phyloP scores from a whole-genome alignment of 2,888 invertebrate species.

The Schizotus pectinicornis region DNA sequence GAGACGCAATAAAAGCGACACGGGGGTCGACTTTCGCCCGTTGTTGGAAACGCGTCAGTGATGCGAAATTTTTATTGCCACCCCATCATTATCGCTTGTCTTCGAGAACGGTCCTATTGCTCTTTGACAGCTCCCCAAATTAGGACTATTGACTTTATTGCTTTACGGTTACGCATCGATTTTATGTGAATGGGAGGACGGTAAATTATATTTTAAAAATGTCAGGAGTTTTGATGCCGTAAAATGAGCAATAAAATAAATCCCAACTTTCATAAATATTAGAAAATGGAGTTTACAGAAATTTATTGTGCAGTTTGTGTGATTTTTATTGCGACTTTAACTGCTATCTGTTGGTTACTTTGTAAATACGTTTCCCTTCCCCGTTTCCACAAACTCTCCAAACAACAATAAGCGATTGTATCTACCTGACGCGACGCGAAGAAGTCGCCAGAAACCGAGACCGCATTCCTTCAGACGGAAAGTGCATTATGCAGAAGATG shows the following conservation, averaged over 20 bases:
- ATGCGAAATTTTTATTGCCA: no score
- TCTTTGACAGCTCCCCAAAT: slow-evolving; percentile 23
- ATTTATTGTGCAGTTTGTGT: slow-evolving; percentile 28
- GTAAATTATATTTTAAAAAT: slow-evolving; percentile 27
- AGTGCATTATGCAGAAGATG: neutral
- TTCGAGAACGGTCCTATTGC: slow-evolving; percentile 1
- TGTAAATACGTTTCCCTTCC: slow-evolving; percentile 1
- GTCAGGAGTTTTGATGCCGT: slow-evolving; percentile 23
- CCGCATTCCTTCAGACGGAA: no score
- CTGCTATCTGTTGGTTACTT: slow-evolving; percentile 14
- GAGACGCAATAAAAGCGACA: no score
- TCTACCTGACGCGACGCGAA: no score
- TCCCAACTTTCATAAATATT: slow-evolving; percentile 25
- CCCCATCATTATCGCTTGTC: slow-evolving; percentile 4
- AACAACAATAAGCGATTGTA: no score
- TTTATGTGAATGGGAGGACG: slow-evolving; percentile 12
- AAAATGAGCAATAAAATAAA: slow-evolving; percentile 27
- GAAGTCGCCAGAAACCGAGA: no score
- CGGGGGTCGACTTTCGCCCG: no score
- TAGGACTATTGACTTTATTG: slow-evolving; percentile 20
- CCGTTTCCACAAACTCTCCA: neutral
- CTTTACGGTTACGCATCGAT: slow-evolving; percentile 14
- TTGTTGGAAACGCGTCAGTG: no score
- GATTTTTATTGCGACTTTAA: slow-evolving; percentile 25
- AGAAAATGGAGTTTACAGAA: slow-evolving; percentile 22